Evolutionary conservation across 1,140 invertebrate genomes (phyloP).

Genomic region (Liolophura sinensis): DNA sequence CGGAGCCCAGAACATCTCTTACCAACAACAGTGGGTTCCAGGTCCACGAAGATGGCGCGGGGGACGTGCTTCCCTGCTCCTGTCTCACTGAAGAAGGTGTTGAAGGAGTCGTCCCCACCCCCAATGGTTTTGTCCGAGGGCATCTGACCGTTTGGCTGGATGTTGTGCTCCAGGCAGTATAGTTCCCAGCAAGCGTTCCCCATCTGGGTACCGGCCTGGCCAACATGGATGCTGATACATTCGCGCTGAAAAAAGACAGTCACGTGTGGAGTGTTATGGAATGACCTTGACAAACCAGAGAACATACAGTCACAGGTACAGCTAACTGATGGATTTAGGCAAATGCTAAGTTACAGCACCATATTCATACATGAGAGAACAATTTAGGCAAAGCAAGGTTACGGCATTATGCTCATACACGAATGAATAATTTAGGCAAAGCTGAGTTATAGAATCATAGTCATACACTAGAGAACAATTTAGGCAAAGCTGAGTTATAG

Average conservation of each 20-base stretch:
- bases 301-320: no score
- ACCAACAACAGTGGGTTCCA: constrained; percentile 31
- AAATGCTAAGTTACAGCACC: no score
- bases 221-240: constrained; percentile 83
- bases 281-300: no score
- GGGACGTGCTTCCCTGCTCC: constrained; percentile 76
- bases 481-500: no score
- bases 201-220: constrained; percentile 86
- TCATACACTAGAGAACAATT: no score
- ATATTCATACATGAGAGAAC: no score
- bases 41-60: constrained; percentile 65
- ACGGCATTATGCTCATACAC: no score
- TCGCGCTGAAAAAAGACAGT: constrained; percentile 60
- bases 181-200: constrained; percentile 81
- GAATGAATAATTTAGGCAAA: no score
- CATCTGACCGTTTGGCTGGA: constrained; percentile 77
- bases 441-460: no score
- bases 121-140: constrained; percentile 37
- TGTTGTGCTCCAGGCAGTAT: constrained; percentile 86
- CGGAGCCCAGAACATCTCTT: constrained; percentile 6
- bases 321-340: no score
- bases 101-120: constrained; percentile 79
- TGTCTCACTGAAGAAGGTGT: constrained; percentile 90
- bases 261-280: no score
- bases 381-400: no score